A percentile compares a stretch with the other conserved stretches of the same genome.
phyloP scores from a whole-genome alignment of 2,888 invertebrate species.

The Oxyteleia sp. region DNA sequence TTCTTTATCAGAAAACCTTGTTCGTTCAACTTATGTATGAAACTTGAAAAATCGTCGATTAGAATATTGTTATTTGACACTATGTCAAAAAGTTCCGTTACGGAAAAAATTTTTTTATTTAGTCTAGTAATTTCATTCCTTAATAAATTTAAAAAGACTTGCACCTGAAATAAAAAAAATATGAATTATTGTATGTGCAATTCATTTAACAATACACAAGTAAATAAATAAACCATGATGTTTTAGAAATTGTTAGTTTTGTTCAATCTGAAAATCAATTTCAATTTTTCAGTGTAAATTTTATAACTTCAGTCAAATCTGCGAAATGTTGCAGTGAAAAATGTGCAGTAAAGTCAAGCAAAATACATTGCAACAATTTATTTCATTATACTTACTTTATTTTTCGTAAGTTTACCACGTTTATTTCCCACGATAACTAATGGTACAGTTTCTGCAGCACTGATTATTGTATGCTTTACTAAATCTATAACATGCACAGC shows the following conservation, averaged over 20 bases:
- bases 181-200: no score
- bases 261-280: no score
- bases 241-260: no score
- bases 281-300: no score
- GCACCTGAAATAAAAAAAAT: conserved; percentile 86
- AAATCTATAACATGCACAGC: conserved; percentile 95
- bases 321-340: no score
- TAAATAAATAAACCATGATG: no score
- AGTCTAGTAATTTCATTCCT: conserved; percentile 90
- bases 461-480: conserved; percentile 90
- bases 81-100: conserved; percentile 92
- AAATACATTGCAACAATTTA: no score
- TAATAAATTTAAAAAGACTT: conserved; percentile 91
- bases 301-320: no score
- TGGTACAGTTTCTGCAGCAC: conserved; percentile 68
- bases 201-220: no score
- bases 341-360: no score
- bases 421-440: conserved; percentile 82
- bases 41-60: conserved; percentile 90
- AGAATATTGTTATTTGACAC: conserved; percentile 90
- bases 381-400: conserved; percentile 81
- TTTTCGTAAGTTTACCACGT: conserved; percentile 88
- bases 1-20: conserved; percentile 95
- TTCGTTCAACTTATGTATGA: conserved; percentile 93
- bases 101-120: conserved; percentile 92